Evolutionary conservation across 2,888 invertebrate species (phyloP).

Genomic region (Lochmaea crataegi): DNA sequence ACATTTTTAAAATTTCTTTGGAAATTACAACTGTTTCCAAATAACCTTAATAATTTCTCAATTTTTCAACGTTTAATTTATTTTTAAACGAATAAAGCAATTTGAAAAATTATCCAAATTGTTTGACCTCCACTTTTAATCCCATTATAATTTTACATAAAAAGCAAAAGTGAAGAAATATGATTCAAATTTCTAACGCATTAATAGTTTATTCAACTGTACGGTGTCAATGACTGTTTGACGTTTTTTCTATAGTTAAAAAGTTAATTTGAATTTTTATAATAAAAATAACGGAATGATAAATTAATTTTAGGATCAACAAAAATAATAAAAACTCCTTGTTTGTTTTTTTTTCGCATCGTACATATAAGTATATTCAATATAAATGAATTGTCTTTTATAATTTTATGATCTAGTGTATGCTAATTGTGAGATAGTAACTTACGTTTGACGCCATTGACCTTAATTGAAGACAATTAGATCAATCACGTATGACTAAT

Average conservation of each 20-base stretch:
- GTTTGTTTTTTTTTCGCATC: no score
- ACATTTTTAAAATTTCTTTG: no score
- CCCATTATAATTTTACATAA: not conserved
- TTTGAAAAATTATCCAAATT: no score
- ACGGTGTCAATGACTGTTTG: not conserved
- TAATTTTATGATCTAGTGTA: slow-evolving; percentile 3
- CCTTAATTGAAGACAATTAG: slow-evolving; percentile 24
- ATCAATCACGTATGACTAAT: slow-evolving; percentile 17
- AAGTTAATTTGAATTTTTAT: not conserved
- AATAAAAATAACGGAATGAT: not conserved
- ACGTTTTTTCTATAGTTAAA: not conserved
- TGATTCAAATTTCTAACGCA: not conserved
- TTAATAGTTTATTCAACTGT: slow-evolving; percentile 1
- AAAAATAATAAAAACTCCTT: not conserved
- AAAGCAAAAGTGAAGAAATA: not conserved
- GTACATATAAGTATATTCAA: not conserved
- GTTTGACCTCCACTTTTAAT: no score
- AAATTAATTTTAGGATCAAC: not conserved
- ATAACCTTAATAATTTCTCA: no score
- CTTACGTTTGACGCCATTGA: slow-evolving; percentile 3
- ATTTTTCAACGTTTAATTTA: no score
- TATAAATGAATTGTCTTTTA: not conserved
- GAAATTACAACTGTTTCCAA: no score
- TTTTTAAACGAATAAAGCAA: no score
- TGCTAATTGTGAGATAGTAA: slow-evolving; percentile 12